These are phyloP conservation scores for Thera britannica DNA, from an alignment of 2,888 invertebrate species.

Conservation along the genomic window DNA sequence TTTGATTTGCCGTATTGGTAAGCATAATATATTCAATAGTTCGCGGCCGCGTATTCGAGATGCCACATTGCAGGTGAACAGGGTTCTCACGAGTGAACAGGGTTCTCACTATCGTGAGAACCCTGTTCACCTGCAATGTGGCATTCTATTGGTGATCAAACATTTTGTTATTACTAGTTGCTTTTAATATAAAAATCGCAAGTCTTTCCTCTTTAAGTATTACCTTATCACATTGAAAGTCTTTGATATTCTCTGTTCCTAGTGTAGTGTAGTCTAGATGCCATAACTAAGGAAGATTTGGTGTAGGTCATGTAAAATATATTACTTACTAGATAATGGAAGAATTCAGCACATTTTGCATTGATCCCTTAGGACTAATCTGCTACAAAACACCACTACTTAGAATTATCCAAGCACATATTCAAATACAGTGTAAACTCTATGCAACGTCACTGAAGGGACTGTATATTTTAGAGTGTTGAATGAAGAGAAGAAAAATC, in stretches of 20 bases:
- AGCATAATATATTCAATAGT: constrained; percentile 18
- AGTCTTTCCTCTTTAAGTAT: background rate
- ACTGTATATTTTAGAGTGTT: too few relatives aligned
- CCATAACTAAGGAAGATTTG: background rate
- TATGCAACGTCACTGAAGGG: too few relatives aligned
- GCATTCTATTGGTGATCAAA: background rate
- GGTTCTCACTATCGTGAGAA: constrained; percentile 2
- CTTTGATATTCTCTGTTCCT: background rate
- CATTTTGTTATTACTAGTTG: constrained; percentile 6
- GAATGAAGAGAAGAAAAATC: too few relatives aligned
- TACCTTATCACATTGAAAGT: background rate
- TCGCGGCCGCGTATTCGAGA: constrained; percentile 21
- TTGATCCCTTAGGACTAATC: too few relatives aligned
- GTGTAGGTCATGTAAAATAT: background rate
- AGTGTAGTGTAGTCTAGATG: too few relatives aligned
- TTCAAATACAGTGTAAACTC: too few relatives aligned
- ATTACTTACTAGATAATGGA: too few relatives aligned
- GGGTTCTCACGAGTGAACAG: background rate
- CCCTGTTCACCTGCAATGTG: constrained; percentile 22
- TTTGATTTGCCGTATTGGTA: constrained; percentile 7
- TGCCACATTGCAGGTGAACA: constrained; percentile 21
- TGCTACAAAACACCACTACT: too few relatives aligned
- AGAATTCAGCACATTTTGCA: too few relatives aligned
- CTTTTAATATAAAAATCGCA: background rate
- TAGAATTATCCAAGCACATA: too few relatives aligned